A percentile compares a stretch with the other conserved stretches of the same genome.
Conservation (phyloP, 2,797 vertebrate genomes). For the Poecile montanus region DNA sequence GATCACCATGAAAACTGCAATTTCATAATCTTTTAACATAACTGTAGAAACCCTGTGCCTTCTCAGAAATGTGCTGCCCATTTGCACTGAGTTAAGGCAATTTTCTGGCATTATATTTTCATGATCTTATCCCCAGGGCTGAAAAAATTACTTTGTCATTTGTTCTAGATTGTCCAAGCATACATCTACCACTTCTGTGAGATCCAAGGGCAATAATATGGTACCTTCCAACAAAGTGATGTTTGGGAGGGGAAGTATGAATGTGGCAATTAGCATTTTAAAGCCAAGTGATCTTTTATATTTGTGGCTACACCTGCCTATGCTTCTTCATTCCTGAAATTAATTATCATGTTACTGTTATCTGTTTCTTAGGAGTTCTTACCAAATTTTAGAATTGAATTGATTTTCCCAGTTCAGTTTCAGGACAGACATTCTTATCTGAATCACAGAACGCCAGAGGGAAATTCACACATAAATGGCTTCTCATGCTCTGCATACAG, state of each 20-base stretch:
- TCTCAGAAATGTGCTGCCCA: background rate
- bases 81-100: background rate
- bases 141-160: constrained; percentile 28
- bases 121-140: background rate
- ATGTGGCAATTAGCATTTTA: background rate
- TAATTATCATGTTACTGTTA: background rate
- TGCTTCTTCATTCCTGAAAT: background rate
- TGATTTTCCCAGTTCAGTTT: background rate
- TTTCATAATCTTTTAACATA: constrained; percentile 11
- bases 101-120: constrained; percentile 19
- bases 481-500: background rate
- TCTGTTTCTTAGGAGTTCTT: background rate
- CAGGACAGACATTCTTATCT: background rate
- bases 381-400: background rate
- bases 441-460: background rate
- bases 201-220: accelerated
- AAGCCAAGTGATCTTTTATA: background rate
- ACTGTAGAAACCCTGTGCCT: background rate
- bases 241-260: background rate
- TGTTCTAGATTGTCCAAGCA: background rate
- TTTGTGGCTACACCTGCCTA: background rate
- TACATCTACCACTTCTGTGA: background rate
- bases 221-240: background rate
- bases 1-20: constrained; percentile 24
- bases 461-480: background rate